A percentile compares a stretch with the other conserved stretches of the same genome.
Evolutionary conservation across 1,140 invertebrate species (phyloP).

Genomic region (Aphidius ervi): DNA sequence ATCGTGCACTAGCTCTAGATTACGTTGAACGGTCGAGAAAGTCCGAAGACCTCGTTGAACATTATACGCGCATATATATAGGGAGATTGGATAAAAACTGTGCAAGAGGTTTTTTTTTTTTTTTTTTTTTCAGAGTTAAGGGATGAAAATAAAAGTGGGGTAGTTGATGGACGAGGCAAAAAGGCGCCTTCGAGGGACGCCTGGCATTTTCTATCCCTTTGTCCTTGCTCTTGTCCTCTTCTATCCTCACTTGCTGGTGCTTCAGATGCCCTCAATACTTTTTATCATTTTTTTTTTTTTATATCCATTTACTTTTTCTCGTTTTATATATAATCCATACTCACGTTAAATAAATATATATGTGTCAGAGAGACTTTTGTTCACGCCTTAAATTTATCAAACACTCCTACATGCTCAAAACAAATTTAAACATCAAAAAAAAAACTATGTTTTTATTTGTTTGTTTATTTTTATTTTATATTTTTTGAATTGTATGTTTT

Average conservation of each 20-base stretch:
- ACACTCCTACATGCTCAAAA: slow-evolving; percentile 16
- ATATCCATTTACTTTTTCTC: too few relatives aligned
- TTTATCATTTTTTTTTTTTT: too few relatives aligned
- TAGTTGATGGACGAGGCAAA: slow-evolving; percentile 33
- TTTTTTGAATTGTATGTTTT: slow-evolving; percentile 5
- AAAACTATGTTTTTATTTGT: slow-evolving; percentile 2
- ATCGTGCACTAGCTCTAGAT: slow-evolving; percentile 17
- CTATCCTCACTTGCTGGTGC: not conserved
- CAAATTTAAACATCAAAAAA: slow-evolving; percentile 3
- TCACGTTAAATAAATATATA: not conserved
- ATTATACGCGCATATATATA: slow-evolving; percentile 24
- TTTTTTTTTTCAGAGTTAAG: too few relatives aligned
- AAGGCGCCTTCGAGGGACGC: slow-evolving; percentile 37
- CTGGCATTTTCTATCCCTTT: slow-evolving; percentile 34
- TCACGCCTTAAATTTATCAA: slow-evolving; percentile 30
- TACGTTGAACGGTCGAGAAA: slow-evolving; percentile 14
- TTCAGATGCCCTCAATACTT: too few relatives aligned
- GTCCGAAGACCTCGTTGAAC: slow-evolving; percentile 17
- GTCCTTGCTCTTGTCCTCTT: slow-evolving; percentile 2
- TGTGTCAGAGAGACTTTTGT: slow-evolving; percentile 28
- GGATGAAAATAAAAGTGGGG: slow-evolving; percentile 12
- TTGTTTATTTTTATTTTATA: slow-evolving; percentile 3
- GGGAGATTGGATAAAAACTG: not conserved
- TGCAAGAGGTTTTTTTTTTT: not conserved
- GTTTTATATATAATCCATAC: too few relatives aligned